Conservation (phyloP, 2,797 vertebrate species). For the Phrynocephalus forsythii region DNA sequence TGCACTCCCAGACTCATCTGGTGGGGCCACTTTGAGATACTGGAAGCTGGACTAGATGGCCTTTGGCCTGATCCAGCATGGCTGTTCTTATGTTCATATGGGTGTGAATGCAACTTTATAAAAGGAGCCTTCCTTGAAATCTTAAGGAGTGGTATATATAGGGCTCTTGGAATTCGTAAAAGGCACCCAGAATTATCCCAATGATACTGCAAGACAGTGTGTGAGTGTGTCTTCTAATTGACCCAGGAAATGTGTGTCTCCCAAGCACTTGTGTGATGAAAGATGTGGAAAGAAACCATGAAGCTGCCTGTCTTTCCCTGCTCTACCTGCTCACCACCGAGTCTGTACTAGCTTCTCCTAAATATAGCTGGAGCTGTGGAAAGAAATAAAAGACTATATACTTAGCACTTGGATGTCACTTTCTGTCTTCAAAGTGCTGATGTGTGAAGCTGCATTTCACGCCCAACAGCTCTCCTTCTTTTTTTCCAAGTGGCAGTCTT, state of each 20-base stretch:
- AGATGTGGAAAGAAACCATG: not conserved
- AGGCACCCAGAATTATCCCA: not conserved
- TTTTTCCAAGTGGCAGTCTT: not conserved
- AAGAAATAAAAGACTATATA: conserved; percentile 17
- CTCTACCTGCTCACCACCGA: not conserved
- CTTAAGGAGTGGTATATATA: no score
- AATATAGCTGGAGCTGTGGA: conserved; percentile 17
- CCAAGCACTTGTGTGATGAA: not conserved
- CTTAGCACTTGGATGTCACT: conserved; percentile 29
- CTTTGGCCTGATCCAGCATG: no score
- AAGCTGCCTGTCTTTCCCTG: not conserved
- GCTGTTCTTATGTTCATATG: no score
- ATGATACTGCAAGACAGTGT: not conserved
- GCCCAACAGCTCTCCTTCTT: conserved; percentile 20
- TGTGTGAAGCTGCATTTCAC: conserved; percentile 34
- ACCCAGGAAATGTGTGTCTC: not conserved
- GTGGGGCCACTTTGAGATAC: no score
- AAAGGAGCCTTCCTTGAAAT: not conserved
- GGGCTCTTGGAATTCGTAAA: not conserved
- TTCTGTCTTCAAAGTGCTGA: conserved; percentile 25
- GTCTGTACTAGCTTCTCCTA: conserved; percentile 1
- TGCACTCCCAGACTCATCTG: no score
- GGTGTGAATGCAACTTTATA: no score
- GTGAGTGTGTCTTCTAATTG: not conserved
- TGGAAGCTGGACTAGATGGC: no score